Conservation (phyloP, 2,113 vertebrate species). For the Platanista minor region DNA sequence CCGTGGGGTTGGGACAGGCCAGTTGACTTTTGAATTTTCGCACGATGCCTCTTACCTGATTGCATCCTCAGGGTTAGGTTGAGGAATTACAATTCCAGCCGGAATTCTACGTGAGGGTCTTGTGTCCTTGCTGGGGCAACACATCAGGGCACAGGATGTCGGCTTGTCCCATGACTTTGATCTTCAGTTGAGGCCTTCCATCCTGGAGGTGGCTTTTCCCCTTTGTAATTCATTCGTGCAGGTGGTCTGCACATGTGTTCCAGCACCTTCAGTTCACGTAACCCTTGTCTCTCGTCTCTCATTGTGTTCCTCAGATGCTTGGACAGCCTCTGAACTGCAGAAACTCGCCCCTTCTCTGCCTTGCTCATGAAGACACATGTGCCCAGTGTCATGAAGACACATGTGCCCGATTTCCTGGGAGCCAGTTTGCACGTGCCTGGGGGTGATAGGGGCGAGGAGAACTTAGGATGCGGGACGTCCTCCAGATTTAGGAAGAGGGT, state of each 20-base stretch:
- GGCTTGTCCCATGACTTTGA: neutral
- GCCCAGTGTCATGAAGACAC: neutral
- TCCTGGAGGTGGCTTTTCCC: neutral
- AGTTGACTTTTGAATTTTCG: neutral
- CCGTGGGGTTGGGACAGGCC: neutral
- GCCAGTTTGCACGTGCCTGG: neutral
- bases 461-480: neutral
- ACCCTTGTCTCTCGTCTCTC: no score
- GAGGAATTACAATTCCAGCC: neutral
- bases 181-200: neutral
- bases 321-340: neutral
- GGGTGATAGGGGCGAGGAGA: neutral
- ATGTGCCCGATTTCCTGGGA: neutral
- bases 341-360: neutral
- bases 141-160: fast-evolving
- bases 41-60: fast-evolving
- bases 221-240: neutral
- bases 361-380: neutral
- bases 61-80: fast-evolving
- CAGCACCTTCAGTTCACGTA: no score
- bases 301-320: no score
- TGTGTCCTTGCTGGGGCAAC: neutral
- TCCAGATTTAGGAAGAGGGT: neutral
- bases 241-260: neutral
- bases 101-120: neutral